Base-by-base conservation (phyloP, 1,140 invertebrate species). In the Neodiprion pinetum region DNA sequence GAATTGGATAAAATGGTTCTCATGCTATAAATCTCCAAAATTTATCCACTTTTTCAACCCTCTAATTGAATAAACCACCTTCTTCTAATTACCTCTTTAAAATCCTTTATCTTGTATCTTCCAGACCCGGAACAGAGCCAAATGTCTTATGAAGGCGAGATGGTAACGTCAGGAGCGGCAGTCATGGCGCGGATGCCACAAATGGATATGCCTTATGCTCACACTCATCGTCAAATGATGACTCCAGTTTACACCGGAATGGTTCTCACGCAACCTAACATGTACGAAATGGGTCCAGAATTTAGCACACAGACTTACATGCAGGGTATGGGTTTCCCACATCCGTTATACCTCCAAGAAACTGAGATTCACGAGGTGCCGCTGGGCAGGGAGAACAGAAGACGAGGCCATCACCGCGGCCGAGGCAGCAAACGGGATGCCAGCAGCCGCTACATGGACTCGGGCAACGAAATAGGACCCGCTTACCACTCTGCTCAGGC, bases 381-480 rank as follows among this genome's bases (percentile, higher is more conserved):
- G 7, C 48, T 40, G n/a, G 78, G 78, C 66, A 80, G 84, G 70
- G 78, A 79, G 3, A 78, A 77, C 69, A 81, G 79, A 53, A 83
- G 80, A 72, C 77, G 84, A 10, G 28, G 28, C 28, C 71, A 79
- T 17, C 75, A 72, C 71, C 78, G 83, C 11, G 79, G 81, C 3
- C 80, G 83, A 65, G 79, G 81, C 17, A 80, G 80, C 40, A 81
- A 78, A 7, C 80, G 75, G 67, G 79, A 85, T 23, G 80, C 76
- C 67, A 83, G 80, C 68, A 85, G 77, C 72, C 82, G 83, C 47
- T 78, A 75, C 48, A 80, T 82, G 7, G 85, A 80, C 76, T 78
- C 82, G 48, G 76, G 76, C 11, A 82, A 80, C 48, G 84, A 87
- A 69, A 80, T 87, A 8, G 83, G 82, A 48, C 48, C 79, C 9